Evolutionary conservation across 1,140 invertebrate species (phyloP).

Genomic region (Philopotamus ludificatus): DNA sequence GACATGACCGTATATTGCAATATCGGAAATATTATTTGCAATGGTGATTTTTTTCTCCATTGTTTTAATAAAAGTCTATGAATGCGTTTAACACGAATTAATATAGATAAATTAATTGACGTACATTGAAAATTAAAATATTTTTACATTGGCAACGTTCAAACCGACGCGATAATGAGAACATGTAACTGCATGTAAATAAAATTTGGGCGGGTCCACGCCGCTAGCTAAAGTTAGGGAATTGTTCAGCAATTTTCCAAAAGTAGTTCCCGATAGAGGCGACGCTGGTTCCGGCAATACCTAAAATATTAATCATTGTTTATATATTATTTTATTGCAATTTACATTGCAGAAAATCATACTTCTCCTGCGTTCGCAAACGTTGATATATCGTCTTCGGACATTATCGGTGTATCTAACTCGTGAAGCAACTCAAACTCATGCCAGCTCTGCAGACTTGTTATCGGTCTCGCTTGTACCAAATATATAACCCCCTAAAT

Average conservation of each 20-base stretch:
- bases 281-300: conserved; percentile 52
- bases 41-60: conserved; percentile 50
- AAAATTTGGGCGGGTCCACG: background rate
- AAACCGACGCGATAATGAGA: conserved; percentile 52
- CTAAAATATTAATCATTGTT: conserved; percentile 18
- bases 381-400: conserved; percentile 55
- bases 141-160: conserved; percentile 56
- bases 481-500: conserved; percentile 60
- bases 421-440: conserved; percentile 75
- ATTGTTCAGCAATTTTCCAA: conserved; percentile 47
- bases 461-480: conserved; percentile 72
- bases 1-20: conserved; percentile 61
- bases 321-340: background rate
- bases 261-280: conserved; percentile 50
- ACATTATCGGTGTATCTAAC: conserved; percentile 62
- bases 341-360: conserved; percentile 31
- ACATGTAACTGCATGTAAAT: conserved; percentile 39
- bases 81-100: no score
- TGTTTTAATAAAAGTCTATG: conserved; percentile 51
- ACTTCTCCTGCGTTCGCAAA: conserved; percentile 68
- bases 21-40: conserved; percentile 55
- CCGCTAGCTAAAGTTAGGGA: conserved; percentile 37
- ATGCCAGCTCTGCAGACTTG: conserved; percentile 65
- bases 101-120: no score
- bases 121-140: no score